Base-by-base conservation (phyloP, 1,140 invertebrate species). In the Lycorma delicatula region DNA sequence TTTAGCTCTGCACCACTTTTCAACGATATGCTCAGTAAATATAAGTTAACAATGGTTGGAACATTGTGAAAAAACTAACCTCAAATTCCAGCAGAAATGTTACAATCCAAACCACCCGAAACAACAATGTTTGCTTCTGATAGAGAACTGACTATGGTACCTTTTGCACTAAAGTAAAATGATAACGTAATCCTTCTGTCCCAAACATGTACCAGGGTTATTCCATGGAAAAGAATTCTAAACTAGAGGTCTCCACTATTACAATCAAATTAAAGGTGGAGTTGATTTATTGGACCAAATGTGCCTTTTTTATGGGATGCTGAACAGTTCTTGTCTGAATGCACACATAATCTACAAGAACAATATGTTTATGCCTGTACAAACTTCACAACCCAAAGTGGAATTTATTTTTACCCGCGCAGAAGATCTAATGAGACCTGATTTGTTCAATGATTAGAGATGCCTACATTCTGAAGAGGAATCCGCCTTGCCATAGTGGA, bases 281-380 rank as follows among this genome's bases (percentile, higher is more conserved):
- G 75, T 77, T 0, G 74, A 76, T 60, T 65, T 60, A 12, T 67
- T 76, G 13, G 71, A 77, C 63, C 67, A 74, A 65, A 68, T 76
- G 67, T 70, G 63, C 56, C 53, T 71, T 9, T 70, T 71, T 58
- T 71, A 64, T 60, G 38, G 38, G 5, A 26, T 70, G 22, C 31
- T 61, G 28, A 61, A 61, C 50, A 61, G 60, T 28, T 28, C 56
- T 27, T 61, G 62, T 2, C 64, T 70, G 18, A 69, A 70, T 54
- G 36, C 57, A 23, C 36, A 54, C 52, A 38, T 54, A 13, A 54
- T 54, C 52, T 54, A 54, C 52, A 38, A 36, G 18, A 16, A 54
- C 28, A 54, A 54, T 25, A 54, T 54, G 16, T 34, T 36, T 16
- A 13, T 29, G n/a, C n/a, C 26, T 36, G 18, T 36, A 7, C 28